These are phyloP conservation scores for Microtus ochrogaster DNA, from an alignment of 2,113 vertebrate species.

Conservation along the genomic window DNA sequence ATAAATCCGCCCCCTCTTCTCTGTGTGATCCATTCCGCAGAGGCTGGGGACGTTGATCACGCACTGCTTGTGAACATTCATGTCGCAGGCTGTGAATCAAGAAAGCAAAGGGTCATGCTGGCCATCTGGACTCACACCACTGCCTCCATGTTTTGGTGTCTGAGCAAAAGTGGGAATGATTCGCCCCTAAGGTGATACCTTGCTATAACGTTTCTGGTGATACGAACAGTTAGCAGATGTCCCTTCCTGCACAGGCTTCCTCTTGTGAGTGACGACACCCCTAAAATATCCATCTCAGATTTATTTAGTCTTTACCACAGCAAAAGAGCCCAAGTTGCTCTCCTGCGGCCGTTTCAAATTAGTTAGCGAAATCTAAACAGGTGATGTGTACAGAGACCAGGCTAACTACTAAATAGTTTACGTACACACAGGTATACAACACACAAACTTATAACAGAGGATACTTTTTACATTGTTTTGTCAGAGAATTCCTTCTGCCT, in stretches of 20 bases:
- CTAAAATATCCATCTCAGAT: slow-evolving; percentile 1
- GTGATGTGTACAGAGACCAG: neutral
- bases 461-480: neutral
- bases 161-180: neutral
- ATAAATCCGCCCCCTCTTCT: slow-evolving; percentile 95
- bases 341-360: neutral
- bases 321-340: neutral
- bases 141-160: neutral
- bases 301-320: neutral
- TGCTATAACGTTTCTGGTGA: slow-evolving; percentile 59
- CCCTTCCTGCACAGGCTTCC: slow-evolving; percentile 26
- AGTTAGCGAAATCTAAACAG: neutral
- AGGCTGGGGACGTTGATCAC: slow-evolving; percentile 98
- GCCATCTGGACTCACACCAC: neutral
- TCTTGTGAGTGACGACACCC: neutral
- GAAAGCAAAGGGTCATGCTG: slow-evolving; percentile 40
- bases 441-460: neutral
- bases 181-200: slow-evolving; percentile 16
- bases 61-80: slow-evolving; percentile 98
- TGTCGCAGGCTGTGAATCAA: slow-evolving; percentile 93
- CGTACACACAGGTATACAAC: neutral
- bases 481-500: slow-evolving; percentile 3
- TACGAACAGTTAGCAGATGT: slow-evolving; percentile 60
- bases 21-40: slow-evolving; percentile 97
- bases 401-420: neutral